phyloP scores from a whole-genome alignment of 30 jellyfish, hydroid and myxozoan genomes.

The Aurelia aurita complex sp. Pacific region DNA sequence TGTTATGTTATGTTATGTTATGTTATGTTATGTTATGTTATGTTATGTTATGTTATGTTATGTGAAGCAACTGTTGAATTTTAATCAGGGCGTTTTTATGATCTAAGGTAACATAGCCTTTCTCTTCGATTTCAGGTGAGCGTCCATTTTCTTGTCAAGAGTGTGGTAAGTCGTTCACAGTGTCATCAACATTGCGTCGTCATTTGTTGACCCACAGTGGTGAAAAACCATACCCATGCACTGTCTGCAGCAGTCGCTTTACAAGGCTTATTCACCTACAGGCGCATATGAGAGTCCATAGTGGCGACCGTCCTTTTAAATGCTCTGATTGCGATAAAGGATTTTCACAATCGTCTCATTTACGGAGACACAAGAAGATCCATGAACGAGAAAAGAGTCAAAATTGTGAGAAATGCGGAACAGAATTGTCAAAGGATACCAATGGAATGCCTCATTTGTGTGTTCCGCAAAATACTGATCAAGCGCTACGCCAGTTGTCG shows the following conservation, averaged over 20 bases:
- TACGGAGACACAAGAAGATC: constrained; percentile 46
- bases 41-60: too few species aligned
- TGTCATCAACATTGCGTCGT: constrained; percentile 52
- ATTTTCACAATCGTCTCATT: constrained; percentile 62
- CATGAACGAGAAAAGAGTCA: constrained; percentile 42
- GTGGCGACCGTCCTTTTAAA: constrained; percentile 60
- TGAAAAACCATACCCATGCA: constrained; percentile 68
- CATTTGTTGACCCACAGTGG: constrained; percentile 60
- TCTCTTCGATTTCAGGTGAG: constrained; percentile 34
- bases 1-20: too few species aligned
- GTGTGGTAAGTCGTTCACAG: constrained; percentile 70
- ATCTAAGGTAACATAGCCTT: not conserved
- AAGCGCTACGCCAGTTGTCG: constrained; percentile 29
- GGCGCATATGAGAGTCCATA: constrained; percentile 61
- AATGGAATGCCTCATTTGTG: constrained; percentile 29
- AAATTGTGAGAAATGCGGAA: constrained; percentile 48
- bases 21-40: too few species aligned
- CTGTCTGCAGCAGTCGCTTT: constrained; percentile 42
- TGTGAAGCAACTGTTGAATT: too few species aligned
- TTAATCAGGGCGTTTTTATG: too few species aligned
- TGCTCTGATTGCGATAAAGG: constrained; percentile 54
- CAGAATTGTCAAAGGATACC: constrained; percentile 13
- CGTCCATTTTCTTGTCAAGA: constrained; percentile 63
- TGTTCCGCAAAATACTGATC: constrained; percentile 21
- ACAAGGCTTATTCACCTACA: constrained; percentile 45